These are phyloP conservation scores for Benitochromis conjunctus DNA, from an alignment of 2,113 vertebrate species.

Conservation along the genomic window DNA sequence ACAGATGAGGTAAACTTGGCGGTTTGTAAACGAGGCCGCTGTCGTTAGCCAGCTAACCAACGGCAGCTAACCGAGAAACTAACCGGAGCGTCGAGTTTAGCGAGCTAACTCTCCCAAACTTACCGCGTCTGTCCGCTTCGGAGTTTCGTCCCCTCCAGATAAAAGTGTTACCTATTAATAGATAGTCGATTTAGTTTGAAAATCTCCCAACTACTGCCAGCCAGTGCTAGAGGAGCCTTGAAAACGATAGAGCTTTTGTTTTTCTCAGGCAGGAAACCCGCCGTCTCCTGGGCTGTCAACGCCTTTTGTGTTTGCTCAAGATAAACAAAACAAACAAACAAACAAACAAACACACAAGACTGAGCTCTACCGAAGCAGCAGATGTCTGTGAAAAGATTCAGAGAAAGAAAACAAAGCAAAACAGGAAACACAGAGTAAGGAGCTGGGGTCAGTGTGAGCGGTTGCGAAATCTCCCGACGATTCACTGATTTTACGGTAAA, in stretches of 20 bases:
- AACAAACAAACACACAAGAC: background rate
- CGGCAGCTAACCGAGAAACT: background rate
- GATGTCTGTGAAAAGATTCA: background rate
- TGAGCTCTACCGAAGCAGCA: background rate
- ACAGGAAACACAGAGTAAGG: background rate
- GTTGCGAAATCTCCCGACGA: background rate
- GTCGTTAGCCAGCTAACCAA: conserved; percentile 31
- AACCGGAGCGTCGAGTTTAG: background rate
- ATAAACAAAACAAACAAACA: background rate
- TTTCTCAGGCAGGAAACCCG: background rate
- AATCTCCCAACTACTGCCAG: background rate
- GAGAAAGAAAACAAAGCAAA: background rate
- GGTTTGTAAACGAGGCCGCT: background rate
- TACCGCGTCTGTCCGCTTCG: background rate
- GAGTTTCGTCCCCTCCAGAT: background rate
- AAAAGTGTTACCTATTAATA: background rate
- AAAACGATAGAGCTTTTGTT: background rate
- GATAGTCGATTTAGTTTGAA: background rate
- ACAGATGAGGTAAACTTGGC: conserved; percentile 68
- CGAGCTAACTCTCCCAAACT: background rate
- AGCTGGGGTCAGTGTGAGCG: background rate
- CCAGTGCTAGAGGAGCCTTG: background rate
- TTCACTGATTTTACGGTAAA: background rate
- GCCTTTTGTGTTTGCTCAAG: conserved; percentile 6
- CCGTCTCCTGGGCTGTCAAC: background rate